Base-by-base conservation (phyloP, 2,888 invertebrate genomes). In the Cyclophora punctaria region DNA sequence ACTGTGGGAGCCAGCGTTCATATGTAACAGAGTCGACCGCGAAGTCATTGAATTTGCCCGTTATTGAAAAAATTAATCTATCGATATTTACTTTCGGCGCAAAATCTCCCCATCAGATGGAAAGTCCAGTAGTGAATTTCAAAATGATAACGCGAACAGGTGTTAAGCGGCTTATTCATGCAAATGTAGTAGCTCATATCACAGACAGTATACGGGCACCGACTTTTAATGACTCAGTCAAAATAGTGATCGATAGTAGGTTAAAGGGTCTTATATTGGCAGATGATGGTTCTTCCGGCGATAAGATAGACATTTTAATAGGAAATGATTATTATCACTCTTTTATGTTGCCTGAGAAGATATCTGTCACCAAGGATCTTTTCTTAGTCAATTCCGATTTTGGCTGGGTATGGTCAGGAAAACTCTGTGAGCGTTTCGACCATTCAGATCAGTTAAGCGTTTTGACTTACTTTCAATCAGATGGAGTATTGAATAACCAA, bases 251-350 rank as follows among this genome's bases (percentile, higher is more conserved):
- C 42, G 7, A 7, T 7, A 42, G 7, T 7, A 7, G 4, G 3
- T 4, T 7, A 4, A 42, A 5, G 7, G 7, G 7, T 3, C 7
- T 42, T 3, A 20, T 34, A 5, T 47, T 50, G 35, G 42, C 42
- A 5, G 42, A 42, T 42, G 42, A 42, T 42, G 42, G 42, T 42
- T 44, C 20, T 3, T 42, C 6, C 7, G 44, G 42, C 4, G 42
- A 42, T 42, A 35, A 42, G 40, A 46, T 46, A 40, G 43, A 63
- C n/a, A 45, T 60, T 2, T 7, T 60, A 2, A 41, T 60, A 4
- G 60, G 62, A 0, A 63, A 58, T 43, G 59, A 64, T 45, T 63
- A 62, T 50, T 63, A 63, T 35, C 50, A 48, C 34, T 50, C 56
- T 0, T 45, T 64, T n/a, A 55, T 62, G 35, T 33, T 34, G n/a